phyloP scores from a whole-genome alignment of 1,140 invertebrate genomes.

The Hermatobates lingyangjiaoensis region DNA sequence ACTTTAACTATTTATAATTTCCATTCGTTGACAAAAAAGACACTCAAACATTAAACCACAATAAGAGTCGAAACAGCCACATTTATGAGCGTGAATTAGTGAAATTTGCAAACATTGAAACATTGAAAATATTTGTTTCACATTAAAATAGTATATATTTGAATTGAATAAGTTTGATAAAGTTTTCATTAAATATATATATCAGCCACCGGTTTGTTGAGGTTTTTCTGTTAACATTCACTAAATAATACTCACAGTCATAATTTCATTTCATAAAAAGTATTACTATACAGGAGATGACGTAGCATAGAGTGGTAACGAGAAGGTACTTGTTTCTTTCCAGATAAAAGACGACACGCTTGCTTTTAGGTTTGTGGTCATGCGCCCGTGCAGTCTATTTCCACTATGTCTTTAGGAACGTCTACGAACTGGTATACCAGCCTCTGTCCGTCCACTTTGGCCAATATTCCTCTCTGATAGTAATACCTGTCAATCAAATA shows the following conservation, averaged over 20 bases:
- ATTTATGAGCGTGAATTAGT: no score
- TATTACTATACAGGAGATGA: background rate
- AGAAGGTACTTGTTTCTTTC: background rate
- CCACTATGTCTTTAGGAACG: conserved; percentile 93
- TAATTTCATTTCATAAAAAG: conserved; percentile 1
- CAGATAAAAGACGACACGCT: background rate
- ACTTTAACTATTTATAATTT: conserved; percentile 9
- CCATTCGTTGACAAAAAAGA: conserved; percentile 17
- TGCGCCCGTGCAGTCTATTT: conserved; percentile 87
- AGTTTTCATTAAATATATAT: no score
- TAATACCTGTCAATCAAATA: conserved; percentile 55
- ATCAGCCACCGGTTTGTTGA: conserved; percentile 1
- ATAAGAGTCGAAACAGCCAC: no score
- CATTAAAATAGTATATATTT: no score
- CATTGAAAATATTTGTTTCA: no score
- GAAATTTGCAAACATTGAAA: no score
- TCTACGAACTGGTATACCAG: conserved; percentile 99
- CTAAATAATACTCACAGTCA: background rate
- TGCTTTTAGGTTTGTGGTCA: no score
- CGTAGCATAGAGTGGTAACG: background rate
- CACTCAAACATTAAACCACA: no score
- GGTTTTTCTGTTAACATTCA: background rate
- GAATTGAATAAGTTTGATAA: no score
- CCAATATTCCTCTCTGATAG: conserved; percentile 95
- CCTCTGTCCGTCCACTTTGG: conserved; percentile 96